Evolutionary conservation across 2,113 vertebrate genomes (phyloP).

Genomic region (Trochalopteron elliotii): DNA sequence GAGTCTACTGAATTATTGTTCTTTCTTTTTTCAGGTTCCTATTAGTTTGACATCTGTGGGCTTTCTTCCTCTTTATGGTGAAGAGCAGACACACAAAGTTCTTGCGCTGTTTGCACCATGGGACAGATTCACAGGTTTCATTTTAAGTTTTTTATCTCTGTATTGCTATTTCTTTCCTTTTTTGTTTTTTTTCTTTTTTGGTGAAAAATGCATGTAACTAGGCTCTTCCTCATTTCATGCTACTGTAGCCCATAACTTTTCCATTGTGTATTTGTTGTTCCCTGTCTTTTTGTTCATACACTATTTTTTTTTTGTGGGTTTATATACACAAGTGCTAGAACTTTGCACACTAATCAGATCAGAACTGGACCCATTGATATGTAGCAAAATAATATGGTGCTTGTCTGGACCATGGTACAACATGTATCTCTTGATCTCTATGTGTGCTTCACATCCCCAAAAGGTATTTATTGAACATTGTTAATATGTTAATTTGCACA

Average conservation of each 20-base stretch:
- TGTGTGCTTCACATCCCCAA: not conserved
- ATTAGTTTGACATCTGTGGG: conserved; percentile 80
- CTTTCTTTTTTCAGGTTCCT: conserved; percentile 75
- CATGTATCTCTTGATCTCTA: not conserved
- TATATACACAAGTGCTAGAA: not conserved
- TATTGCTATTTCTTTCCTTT: not conserved
- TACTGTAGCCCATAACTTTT: not conserved
- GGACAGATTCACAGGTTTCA: conserved; percentile 78
- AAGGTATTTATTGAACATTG: not conserved
- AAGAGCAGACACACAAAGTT: conserved; percentile 75
- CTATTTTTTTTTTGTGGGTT: not conserved
- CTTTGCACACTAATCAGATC: not conserved
- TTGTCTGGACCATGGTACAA: not conserved
- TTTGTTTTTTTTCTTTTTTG: not conserved
- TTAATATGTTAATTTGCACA: not conserved
- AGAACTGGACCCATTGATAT: not conserved
- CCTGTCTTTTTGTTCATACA: not conserved
- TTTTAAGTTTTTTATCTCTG: not conserved
- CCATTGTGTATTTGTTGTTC: not conserved
- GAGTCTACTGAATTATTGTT: not conserved
- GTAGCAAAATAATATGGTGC: not conserved
- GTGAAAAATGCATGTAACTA: not conserved
- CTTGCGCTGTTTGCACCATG: conserved; percentile 87
- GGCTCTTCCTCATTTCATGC: not conserved
- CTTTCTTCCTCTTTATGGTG: conserved; percentile 85